phyloP scores from a whole-genome alignment of 2,888 invertebrate genomes.

The Psylliodes chrysocephalus region DNA sequence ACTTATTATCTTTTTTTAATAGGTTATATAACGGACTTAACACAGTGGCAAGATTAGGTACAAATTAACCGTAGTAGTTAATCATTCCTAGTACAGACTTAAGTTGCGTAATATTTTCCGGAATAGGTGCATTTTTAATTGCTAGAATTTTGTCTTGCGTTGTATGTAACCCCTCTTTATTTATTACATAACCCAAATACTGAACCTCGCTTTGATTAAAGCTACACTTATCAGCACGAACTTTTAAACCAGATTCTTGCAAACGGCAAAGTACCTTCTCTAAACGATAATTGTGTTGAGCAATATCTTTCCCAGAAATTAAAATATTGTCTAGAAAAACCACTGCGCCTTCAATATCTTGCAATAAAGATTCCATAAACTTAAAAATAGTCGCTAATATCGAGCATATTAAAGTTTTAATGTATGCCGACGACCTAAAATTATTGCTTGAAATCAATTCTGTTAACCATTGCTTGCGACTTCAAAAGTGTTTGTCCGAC shows the following conservation, averaged over 20 bases:
- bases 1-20: no score
- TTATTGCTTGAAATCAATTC: no score
- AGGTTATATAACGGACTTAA: no score
- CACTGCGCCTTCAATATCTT: constrained; percentile 49
- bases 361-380: constrained; percentile 49
- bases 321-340: constrained; percentile 55
- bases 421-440: no score
- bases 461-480: no score
- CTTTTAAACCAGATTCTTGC: constrained; percentile 45
- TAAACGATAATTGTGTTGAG: constrained; percentile 45
- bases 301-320: constrained; percentile 45
- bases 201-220: constrained; percentile 34
- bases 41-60: no score
- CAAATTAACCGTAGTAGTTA: constrained; percentile 22
- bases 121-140: constrained; percentile 23
- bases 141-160: constrained; percentile 23
- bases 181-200: constrained; percentile 52
- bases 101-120: constrained; percentile 9
- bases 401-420: no score
- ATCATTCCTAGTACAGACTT: constrained; percentile 19
- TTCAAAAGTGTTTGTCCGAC: no score
- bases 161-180: constrained; percentile 35
- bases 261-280: constrained; percentile 34
- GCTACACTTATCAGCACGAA: constrained; percentile 53
- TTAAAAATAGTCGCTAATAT: constrained; percentile 40